Evolutionary conservation across 2,888 invertebrate species (phyloP).

Genomic region (Phanerotoma sp.): DNA sequence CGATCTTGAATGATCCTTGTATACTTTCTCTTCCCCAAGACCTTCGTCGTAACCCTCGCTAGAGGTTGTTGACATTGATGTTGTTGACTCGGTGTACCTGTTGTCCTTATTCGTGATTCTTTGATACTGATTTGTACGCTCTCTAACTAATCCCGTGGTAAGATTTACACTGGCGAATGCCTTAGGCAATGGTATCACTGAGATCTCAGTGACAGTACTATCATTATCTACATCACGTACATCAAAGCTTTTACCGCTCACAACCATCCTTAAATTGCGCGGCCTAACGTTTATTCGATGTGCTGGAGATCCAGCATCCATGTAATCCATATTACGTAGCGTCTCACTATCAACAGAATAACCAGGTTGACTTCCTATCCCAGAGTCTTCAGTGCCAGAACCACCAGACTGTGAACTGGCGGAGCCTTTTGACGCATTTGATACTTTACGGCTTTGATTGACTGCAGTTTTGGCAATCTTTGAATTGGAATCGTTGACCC

Average conservation of each 20-base stretch:
- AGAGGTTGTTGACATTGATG: conserved; percentile 55
- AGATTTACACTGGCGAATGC: conserved; percentile 44
- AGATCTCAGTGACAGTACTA: conserved; percentile 65
- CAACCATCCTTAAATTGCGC: conserved; percentile 73
- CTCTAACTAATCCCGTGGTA: conserved; percentile 58
- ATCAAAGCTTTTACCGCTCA: conserved; percentile 74
- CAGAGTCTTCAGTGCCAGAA: conserved; percentile 68
- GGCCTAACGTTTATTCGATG: conserved; percentile 59
- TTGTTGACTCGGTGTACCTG: conserved; percentile 48
- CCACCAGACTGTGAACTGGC: conserved; percentile 62
- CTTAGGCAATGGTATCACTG: conserved; percentile 67
- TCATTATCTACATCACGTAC: conserved; percentile 70
- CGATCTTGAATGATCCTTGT: conserved; percentile 67
- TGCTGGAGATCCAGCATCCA: conserved; percentile 45
- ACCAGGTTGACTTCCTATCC: conserved; percentile 60
- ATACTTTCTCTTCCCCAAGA: conserved; percentile 70
- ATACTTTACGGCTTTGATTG: conserved; percentile 69
- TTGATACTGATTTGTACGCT: conserved; percentile 60
- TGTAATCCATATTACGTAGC: conserved; percentile 47
- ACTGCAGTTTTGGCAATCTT: conserved; percentile 74
- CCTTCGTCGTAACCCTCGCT: conserved; percentile 60
- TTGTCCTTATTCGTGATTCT: conserved; percentile 55
- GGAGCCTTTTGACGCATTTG: conserved; percentile 59
- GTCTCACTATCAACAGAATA: conserved; percentile 47
- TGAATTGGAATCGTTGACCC: conserved; percentile 63